Base-by-base conservation (phyloP, 2,797 vertebrate species). In the Eurystomus glaucurus region DNA sequence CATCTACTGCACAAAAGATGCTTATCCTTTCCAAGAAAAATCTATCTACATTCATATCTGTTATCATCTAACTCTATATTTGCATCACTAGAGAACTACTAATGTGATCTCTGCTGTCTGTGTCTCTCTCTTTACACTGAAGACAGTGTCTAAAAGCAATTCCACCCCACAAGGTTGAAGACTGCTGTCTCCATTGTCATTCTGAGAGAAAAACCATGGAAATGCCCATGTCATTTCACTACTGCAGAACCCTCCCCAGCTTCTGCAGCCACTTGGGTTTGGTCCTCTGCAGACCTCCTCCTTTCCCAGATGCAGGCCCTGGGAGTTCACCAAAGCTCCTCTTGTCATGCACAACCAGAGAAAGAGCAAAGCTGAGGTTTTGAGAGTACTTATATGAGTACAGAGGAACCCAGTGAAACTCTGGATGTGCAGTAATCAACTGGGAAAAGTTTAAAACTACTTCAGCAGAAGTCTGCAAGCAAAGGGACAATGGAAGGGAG, bases 11-110 rank as follows among this genome's bases (percentile, higher is more conserved):
- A 43, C 3, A 61, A 23, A 45, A 68, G 8, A 29, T 22, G 11
- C 10, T 37, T 7, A 4, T 16, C 28, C 7, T 20, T 65, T 66
- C n/a, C 26, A 52, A 31, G 15, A 80, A 91, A 94, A 58, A 29
- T 21, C n/a, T 46, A 5, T 15, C 15, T 52, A 5, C 6, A 2
- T 7, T 28, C 2, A 0, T 5, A 61, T 41, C 19, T 20, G 9
- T 71, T 84, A 37, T 60, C 22, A 31, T 74, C 20, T 86, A 43
- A 54, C 28, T 54, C 41, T 39, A 2, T 48, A 25, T 33, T 54
- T 68, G 10, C 9, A 66, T 50, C 52, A 71, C 22, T 0, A 1
- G 6, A 54, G 46, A 57, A 41, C 21, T 57, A 25, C 31, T 54
- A 45, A 79, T 28, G 17, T 13, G 19, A 51, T 46, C 46, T 72